Percentiles rank a stretch among this genome's conserved stretches.
These are phyloP conservation scores for Drosophila multiciliata DNA, from an alignment of 2,888 invertebrate species.

Conservation along the genomic window DNA sequence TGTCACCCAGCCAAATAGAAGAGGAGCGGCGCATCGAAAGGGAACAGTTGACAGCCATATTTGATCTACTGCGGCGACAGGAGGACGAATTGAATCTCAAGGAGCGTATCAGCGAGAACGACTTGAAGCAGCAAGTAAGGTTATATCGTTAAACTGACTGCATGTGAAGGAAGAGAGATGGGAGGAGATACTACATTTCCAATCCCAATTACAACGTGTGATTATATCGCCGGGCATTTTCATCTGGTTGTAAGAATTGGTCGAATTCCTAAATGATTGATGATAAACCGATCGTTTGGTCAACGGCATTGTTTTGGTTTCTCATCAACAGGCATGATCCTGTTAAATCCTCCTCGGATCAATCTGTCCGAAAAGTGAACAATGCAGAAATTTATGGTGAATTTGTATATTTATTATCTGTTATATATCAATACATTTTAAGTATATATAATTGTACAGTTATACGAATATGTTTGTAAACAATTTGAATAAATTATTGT, in stretches of 20 bases:
- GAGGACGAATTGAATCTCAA: constrained; percentile 85
- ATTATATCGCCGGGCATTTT: constrained; percentile 26
- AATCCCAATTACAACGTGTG: constrained; percentile 51
- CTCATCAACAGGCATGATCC: constrained; percentile 1
- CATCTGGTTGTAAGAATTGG: neutral
- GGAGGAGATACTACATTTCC: neutral
- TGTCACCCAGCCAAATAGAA: constrained; percentile 74
- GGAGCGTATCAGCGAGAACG: constrained; percentile 79
- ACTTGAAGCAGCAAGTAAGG: constrained; percentile 83
- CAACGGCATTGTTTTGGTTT: neutral
- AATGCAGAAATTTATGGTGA: neutral
- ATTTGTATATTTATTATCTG: constrained; percentile 1
- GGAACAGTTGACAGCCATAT: constrained; percentile 85
- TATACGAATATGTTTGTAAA: neutral
- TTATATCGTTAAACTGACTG: constrained; percentile 81
- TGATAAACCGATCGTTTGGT: neutral
- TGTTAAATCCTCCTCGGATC: neutral
- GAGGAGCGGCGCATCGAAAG: constrained; percentile 83
- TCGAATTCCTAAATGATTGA: constrained; percentile 9
- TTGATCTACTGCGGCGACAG: constrained; percentile 84
- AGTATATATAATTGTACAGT: no score
- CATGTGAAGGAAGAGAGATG: neutral
- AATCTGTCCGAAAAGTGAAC: neutral
- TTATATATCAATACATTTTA: neutral
- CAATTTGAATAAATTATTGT: constrained; percentile 1